Conservation (phyloP, 2,888 invertebrate species). For the Cacoxenus indagator region DNA sequence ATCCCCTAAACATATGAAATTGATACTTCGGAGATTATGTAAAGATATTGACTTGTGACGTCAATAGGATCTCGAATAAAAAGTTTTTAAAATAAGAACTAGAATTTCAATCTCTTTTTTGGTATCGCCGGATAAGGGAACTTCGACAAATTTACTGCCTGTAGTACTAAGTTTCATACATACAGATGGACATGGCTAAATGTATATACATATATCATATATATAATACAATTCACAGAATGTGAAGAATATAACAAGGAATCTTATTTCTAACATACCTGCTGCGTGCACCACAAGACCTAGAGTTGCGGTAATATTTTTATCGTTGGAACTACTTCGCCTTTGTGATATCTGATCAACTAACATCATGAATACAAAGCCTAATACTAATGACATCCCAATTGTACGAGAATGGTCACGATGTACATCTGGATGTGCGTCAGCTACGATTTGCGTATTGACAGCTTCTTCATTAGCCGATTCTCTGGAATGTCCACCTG, state of each 20-base stretch:
- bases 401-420: conserved; percentile 73
- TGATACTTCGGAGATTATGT: too few species aligned
- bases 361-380: conserved; percentile 97
- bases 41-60: too few species aligned
- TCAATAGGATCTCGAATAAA: too few species aligned
- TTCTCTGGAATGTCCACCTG: neutral
- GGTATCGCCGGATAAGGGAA: too few species aligned
- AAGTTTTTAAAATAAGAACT: too few species aligned
- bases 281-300: conserved; percentile 99
- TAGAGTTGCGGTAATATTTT: conserved; percentile 92
- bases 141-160: too few species aligned
- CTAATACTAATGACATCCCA: conserved; percentile 90
- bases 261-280: conserved; percentile 76
- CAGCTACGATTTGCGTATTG: neutral
- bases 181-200: too few species aligned
- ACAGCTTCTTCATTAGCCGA: neutral
- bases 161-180: too few species aligned
- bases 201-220: too few species aligned
- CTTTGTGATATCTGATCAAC: conserved; percentile 85
- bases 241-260: too few species aligned
- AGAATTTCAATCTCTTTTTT: too few species aligned
- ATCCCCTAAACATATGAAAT: too few species aligned
- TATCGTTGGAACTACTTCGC: conserved; percentile 75
- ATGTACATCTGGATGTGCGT: neutral
- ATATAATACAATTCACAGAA: neutral